Evolutionary conservation across 2,113 vertebrate genomes (phyloP), one percentile per base, ranked within the genome.

Genomic region (Chlorodrepanis virens): DNA sequence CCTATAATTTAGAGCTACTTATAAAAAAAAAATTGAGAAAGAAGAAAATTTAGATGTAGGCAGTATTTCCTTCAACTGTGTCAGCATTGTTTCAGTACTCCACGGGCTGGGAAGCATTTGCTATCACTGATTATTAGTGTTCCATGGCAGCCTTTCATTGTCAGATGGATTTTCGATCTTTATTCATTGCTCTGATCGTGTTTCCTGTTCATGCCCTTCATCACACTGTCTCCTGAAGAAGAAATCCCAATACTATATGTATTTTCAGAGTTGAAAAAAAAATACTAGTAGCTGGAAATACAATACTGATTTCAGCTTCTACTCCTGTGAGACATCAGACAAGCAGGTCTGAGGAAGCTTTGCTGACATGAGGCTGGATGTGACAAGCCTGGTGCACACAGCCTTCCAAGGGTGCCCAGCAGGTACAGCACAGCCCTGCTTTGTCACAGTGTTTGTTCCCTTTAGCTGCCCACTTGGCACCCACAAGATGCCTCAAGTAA

Each of bases 391-490:
- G 68, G n/a, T 50, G 39, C 44, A 21, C 8, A 11, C 12, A 29
- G 35, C 44, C 49, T 60, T 0, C 53, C 2, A 2, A 2, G 20
- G n/a, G 28, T 31, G 25, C 67, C 0, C 0, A 0, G 49, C 67
- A 75, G 85, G 44, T 28, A 27, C 52, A 76, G 67, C 53, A 29
- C 39, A 60, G 25, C 20, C 50, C 56, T 75, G 40, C 3, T 65
- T 65, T 67, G 44, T 39, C 77, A n/a, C 11, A 63, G 21, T 2
- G 12, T 74, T 87, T 5, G 18, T 57, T 89, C 40, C n/a, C 16
- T 3, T 23, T 10, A 47, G 37, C 52, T 92, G 64, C 64, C 29
- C 19, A 1, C 35, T 17, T 15, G 28, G 74, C 27, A 79, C 76
- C 49, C 49, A 79, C 14, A 23, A 18, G 31, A 37, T 79, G 23